A percentile compares a stretch with the other conserved stretches of the same genome.
Conservation (phyloP, 35 echinoderm and acorn worm species). For the Anneissia japonica region DNA sequence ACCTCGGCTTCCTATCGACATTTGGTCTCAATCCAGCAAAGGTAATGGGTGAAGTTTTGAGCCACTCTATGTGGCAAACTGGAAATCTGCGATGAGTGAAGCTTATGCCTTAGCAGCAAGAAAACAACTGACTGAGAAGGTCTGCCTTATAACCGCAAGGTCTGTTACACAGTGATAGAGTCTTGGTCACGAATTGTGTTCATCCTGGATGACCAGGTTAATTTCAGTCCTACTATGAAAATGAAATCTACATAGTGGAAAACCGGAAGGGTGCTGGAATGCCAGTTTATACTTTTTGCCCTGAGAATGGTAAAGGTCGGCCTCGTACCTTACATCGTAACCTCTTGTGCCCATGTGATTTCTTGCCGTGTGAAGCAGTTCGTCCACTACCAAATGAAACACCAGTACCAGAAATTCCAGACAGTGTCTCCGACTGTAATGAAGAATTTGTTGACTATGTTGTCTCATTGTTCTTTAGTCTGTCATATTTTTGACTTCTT, state of each 20-base stretch:
- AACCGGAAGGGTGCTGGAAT: background rate
- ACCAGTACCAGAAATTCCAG: no score
- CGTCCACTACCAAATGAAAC: background rate
- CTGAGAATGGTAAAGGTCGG: constrained; percentile 42
- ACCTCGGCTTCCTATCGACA: background rate
- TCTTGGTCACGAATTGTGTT: constrained; percentile 49
- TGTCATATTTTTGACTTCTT: no score
- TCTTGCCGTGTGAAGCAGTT: background rate
- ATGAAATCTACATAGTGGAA: constrained; percentile 36
- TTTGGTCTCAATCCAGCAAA: constrained; percentile 20
- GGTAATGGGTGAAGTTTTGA: background rate
- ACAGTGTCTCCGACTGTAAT: no score
- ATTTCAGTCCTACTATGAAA: constrained; percentile 38
- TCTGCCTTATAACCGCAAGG: background rate
- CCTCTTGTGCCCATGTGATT: constrained; percentile 41
- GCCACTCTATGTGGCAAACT: constrained; percentile 34
- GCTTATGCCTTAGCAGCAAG: constrained; percentile 39
- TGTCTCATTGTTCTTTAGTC: no score
- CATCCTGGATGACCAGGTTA: constrained; percentile 50
- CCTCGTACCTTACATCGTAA: constrained; percentile 46
- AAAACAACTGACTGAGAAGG: background rate
- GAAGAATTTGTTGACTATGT: no score
- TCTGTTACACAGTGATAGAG: constrained; percentile 5
- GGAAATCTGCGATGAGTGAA: constrained; percentile 43
- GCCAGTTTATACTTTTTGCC: constrained; percentile 45